phyloP scores from a whole-genome alignment of 2,888 invertebrate genomes.

The Tiliacea citrago region DNA sequence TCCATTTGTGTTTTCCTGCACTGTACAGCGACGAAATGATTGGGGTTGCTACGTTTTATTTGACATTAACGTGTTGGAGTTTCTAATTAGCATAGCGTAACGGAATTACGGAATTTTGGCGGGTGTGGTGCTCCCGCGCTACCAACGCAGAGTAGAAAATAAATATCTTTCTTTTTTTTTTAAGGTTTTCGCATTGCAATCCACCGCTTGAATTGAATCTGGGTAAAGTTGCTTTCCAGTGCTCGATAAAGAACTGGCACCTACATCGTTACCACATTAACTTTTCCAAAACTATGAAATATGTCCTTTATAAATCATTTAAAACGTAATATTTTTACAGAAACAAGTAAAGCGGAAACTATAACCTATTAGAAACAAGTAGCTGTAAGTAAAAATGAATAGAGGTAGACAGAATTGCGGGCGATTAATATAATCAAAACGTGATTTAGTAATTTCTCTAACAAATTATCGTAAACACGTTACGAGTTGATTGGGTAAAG shows the following conservation, averaged over 20 bases:
- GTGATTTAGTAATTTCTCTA: constrained; percentile 25
- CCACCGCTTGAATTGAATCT: neutral
- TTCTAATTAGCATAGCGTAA: constrained; percentile 26
- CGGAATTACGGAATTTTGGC: constrained; percentile 12
- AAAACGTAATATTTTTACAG: constrained; percentile 3
- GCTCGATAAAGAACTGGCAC: neutral
- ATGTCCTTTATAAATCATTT: constrained; percentile 25
- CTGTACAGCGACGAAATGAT: constrained; percentile 29
- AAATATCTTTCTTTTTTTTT: neutral
- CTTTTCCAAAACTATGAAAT: constrained; percentile 6
- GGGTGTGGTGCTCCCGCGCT: neutral
- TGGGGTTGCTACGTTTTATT: constrained; percentile 14
- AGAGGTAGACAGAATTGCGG: constrained; percentile 6
- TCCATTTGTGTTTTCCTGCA: constrained; percentile 21
- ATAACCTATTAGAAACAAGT: constrained; percentile 31
- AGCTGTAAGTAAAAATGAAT: constrained; percentile 29
- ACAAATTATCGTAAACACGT: constrained; percentile 17
- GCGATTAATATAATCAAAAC: constrained; percentile 19
- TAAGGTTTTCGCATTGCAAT: neutral
- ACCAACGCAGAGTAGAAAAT: neutral
- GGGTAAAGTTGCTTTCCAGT: neutral
- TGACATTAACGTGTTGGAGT: constrained; percentile 28
- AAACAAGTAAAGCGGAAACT: constrained; percentile 17
- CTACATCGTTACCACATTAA: constrained; percentile 9
- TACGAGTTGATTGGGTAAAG: constrained; percentile 11